A percentile compares a stretch with the other conserved stretches of the same genome.
These are phyloP conservation scores for Petrolisthes manimaculis DNA, from an alignment of 2,888 invertebrate species.

Conservation along the genomic window DNA sequence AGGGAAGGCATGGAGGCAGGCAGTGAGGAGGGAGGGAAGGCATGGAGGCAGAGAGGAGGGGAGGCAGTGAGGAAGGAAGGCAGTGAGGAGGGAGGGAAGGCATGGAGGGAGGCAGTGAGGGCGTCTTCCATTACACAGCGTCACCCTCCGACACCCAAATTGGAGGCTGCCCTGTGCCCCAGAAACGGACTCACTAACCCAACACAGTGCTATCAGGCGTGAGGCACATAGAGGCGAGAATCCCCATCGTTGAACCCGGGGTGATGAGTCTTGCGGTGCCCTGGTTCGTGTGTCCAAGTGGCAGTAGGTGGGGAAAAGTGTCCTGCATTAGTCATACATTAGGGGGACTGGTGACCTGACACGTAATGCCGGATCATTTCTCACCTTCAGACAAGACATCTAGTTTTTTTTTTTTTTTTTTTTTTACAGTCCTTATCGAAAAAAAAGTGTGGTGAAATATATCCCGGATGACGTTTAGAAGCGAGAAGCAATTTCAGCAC, in stretches of 20 bases:
- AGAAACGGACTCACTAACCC: not conserved
- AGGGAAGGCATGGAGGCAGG: too few species aligned
- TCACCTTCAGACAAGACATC: conserved; percentile 2
- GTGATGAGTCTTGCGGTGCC: not conserved
- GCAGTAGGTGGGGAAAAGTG: not conserved
- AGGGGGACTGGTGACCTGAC: not conserved
- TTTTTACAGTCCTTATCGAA: not conserved
- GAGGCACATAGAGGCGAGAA: too few species aligned
- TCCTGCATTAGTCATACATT: conserved; percentile 43
- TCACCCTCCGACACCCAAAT: conserved; percentile 40
- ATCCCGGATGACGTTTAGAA: too few species aligned
- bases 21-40: too few species aligned
- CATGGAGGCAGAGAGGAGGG: too few species aligned
- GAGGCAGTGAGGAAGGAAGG: too few species aligned
- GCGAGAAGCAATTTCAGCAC: too few species aligned
- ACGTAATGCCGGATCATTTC: not conserved
- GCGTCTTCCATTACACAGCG: not conserved
- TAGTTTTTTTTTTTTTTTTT: not conserved
- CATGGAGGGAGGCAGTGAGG: too few species aligned
- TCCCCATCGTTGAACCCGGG: too few species aligned
- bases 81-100: too few species aligned
- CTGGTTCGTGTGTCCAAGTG: not conserved
- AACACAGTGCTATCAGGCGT: not conserved
- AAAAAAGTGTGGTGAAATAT: too few species aligned
- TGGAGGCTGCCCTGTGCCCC: conserved; percentile 23